Conservation (phyloP, 2,888 invertebrate species). For the Coelopa pilipes region DNA sequence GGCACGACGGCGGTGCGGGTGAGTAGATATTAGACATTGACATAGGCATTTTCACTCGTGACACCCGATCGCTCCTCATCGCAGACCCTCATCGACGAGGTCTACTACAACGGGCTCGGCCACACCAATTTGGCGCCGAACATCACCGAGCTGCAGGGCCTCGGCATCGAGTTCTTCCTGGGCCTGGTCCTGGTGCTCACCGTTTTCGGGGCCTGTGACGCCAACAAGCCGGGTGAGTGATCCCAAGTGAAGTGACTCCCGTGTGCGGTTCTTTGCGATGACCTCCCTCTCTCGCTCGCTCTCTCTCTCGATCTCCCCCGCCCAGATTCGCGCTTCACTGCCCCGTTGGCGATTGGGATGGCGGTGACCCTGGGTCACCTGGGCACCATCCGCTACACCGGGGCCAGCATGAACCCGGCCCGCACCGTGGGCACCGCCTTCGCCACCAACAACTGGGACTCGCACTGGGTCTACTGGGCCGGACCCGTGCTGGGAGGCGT, state of each 20-base stretch:
- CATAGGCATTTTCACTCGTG: no score
- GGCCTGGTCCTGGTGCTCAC: conserved; percentile 89
- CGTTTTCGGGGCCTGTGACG: conserved; percentile 81
- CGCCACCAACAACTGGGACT: conserved; percentile 76
- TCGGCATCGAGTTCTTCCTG: conserved; percentile 90
- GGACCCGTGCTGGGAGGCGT: conserved; percentile 86
- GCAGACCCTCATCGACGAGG: conserved; percentile 76
- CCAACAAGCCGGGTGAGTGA: conserved; percentile 60
- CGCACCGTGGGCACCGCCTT: conserved; percentile 89
- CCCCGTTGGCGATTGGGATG: conserved; percentile 88
- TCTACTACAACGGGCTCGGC: conserved; percentile 74
- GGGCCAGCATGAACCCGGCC: conserved; percentile 94
- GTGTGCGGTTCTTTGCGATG: no score
- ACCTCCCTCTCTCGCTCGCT: no score
- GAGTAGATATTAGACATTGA: conserved; percentile 43
- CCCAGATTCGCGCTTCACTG: conserved; percentile 82
- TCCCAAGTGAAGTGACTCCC: no score
- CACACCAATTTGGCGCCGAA: conserved; percentile 73
- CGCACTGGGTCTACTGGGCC: conserved; percentile 95
- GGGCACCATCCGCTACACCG: conserved; percentile 84
- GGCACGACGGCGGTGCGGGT: conserved; percentile 80
- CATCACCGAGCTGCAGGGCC: conserved; percentile 80
- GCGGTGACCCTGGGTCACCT: conserved; percentile 87
- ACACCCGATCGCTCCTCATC: not conserved
- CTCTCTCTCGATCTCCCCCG: no score